These are phyloP conservation scores for Leucoraja erinaceus DNA, from an alignment of 2,113 vertebrate species.

Conservation along the genomic window DNA sequence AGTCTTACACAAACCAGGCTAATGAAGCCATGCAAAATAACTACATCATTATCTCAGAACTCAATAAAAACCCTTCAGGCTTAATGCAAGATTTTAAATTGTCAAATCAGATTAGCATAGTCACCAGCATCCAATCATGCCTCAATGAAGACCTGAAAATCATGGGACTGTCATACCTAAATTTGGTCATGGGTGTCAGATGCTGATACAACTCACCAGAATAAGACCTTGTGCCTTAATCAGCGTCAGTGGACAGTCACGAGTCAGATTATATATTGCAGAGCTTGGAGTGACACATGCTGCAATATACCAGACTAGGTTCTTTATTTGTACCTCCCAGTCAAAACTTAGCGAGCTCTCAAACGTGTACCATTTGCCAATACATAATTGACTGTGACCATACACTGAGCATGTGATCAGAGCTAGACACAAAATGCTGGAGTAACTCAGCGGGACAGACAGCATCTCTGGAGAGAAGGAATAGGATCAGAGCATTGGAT, in stretches of 20 bases:
- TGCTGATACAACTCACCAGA: background rate
- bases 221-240: background rate
- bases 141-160: background rate
- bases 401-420: too few species aligned
- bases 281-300: background rate
- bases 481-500: too few species aligned
- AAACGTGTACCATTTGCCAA: too few species aligned
- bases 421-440: too few species aligned
- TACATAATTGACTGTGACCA: too few species aligned
- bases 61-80: background rate
- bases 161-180: background rate
- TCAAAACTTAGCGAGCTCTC: background rate
- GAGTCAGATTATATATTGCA: background rate
- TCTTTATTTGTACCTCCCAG: background rate
- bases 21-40: background rate
- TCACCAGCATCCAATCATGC: background rate
- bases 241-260: background rate
- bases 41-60: background rate
- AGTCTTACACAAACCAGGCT: background rate
- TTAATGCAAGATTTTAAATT: background rate
- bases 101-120: too few species aligned
- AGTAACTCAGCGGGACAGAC: too few species aligned
- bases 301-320: background rate
- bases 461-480: too few species aligned
- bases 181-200: background rate